Evolutionary conservation across 1,140 invertebrate genomes (phyloP).

Genomic region (Coptotermes formosanus): DNA sequence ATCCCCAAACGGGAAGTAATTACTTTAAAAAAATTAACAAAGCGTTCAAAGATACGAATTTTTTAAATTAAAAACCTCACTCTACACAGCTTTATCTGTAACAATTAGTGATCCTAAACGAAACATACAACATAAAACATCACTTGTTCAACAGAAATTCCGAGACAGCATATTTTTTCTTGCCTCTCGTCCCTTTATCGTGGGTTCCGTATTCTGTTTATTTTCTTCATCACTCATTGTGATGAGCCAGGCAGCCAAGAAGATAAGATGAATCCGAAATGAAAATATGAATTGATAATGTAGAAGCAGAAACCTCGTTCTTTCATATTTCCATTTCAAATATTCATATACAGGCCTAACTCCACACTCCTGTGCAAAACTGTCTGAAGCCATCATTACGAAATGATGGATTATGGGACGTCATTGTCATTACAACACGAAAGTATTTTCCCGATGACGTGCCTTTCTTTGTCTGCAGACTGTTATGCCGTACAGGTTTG

Average conservation of each 20-base stretch:
- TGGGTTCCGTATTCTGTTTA: neutral
- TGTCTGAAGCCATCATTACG: neutral
- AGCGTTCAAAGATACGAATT: no score
- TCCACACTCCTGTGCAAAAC: neutral
- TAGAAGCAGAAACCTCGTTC: no score
- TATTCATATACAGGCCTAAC: neutral
- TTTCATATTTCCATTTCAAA: neutral
- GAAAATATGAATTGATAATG: conserved; percentile 19
- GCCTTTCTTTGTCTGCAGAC: neutral
- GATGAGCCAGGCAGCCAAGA: neutral
- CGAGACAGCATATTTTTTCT: neutral
- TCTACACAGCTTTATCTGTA: no score
- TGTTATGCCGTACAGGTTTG: neutral
- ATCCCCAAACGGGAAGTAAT: no score
- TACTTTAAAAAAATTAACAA: no score
- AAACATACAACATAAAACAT: neutral
- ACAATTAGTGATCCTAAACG: no score
- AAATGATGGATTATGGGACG: neutral
- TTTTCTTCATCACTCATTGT: conserved; percentile 8
- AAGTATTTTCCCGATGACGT: neutral
- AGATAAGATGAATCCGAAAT: conserved; percentile 17
- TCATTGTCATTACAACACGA: neutral
- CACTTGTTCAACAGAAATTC: neutral
- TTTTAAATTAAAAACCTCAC: no score
- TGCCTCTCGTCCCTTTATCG: neutral